Conservation (phyloP, 2,888 invertebrate species). For the Pecten maximus region DNA sequence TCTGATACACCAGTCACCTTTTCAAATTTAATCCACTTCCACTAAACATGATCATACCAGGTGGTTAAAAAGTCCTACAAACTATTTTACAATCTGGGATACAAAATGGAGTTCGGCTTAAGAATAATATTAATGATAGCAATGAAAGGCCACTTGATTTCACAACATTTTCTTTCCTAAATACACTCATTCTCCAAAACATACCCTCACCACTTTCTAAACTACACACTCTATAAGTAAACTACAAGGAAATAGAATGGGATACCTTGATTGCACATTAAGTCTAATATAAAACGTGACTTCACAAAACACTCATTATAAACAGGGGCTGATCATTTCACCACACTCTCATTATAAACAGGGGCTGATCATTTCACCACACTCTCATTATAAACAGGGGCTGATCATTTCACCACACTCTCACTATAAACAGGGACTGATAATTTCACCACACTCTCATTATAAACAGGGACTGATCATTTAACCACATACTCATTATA, state of each 20-base stretch:
- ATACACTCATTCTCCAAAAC: not conserved
- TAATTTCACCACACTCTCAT: not conserved
- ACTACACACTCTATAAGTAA: not conserved
- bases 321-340: not conserved
- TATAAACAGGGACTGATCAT: not conserved
- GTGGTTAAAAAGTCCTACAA: not conserved
- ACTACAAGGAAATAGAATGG: not conserved
- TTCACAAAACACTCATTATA: too few relatives aligned
- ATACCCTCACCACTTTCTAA: not conserved
- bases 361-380: not conserved
- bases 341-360: not conserved
- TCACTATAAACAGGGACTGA: not conserved
- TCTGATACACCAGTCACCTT: not conserved
- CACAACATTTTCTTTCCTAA: conserved; percentile 15
- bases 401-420: not conserved
- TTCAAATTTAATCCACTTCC: not conserved
- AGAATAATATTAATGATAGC: not conserved
- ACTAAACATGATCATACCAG: not conserved
- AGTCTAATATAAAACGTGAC: not conserved
- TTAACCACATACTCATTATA: too few relatives aligned
- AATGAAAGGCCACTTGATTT: conserved; percentile 30
- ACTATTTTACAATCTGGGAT: not conserved
- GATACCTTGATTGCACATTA: not conserved
- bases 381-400: not conserved
- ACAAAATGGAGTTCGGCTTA: not conserved